Evolutionary conservation across 1,140 invertebrate species (phyloP).

Genomic region (Drosophila kurseongensis): DNA sequence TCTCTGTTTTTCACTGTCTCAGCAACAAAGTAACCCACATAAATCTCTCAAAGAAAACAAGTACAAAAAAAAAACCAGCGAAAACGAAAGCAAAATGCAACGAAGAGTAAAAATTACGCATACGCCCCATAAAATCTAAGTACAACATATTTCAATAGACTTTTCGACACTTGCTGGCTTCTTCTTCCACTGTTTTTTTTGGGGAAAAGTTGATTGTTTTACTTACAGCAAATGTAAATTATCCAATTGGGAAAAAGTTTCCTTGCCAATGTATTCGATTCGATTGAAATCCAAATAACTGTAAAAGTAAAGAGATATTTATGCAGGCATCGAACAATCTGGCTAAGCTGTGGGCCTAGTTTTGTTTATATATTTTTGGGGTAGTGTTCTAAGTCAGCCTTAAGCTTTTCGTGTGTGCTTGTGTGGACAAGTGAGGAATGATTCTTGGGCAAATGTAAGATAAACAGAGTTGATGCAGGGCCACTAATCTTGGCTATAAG

Average conservation of each 20-base stretch:
- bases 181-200: conserved; percentile 18
- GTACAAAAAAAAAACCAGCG: conserved; percentile 9
- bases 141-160: conserved; percentile 83
- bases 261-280: conserved; percentile 84
- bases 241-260: conserved; percentile 84
- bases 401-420: conserved; percentile 8
- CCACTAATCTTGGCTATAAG: background rate
- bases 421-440: conserved; percentile 26
- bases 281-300: conserved; percentile 85
- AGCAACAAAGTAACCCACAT: conserved; percentile 67
- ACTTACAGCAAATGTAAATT: conserved; percentile 85
- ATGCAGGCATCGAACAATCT: conserved; percentile 38
- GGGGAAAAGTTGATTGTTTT: conserved; percentile 24
- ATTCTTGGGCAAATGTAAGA: background rate
- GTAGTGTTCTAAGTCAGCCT: background rate
- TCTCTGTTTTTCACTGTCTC: conserved; percentile 15
- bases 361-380: conserved; percentile 13
- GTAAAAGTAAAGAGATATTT: conserved; percentile 59
- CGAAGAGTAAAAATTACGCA: conserved; percentile 82
- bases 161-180: conserved; percentile 72
- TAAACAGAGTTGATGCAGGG: conserved; percentile 1
- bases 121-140: conserved; percentile 82
- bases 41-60: conserved; percentile 67
- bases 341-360: conserved; percentile 20
- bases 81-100: conserved; percentile 73